phyloP scores from a whole-genome alignment of 2,113 vertebrate species.

The Xiphophorus couchianus region DNA sequence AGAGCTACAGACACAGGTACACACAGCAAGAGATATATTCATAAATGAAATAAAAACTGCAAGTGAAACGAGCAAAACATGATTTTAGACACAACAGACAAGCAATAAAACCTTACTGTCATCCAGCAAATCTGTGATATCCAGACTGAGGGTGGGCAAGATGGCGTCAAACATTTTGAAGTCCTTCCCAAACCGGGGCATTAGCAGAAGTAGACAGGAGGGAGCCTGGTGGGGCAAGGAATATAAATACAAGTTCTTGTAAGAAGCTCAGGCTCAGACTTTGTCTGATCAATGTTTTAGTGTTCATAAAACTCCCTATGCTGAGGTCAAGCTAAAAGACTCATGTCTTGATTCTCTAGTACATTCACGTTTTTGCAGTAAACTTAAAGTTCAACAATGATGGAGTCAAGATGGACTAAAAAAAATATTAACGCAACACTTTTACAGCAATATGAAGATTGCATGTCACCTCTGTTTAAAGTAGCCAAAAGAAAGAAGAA shows the following conservation, averaged over 20 bases:
- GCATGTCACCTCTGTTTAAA: too few species aligned
- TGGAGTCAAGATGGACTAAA: too few species aligned
- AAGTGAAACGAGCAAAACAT: neutral
- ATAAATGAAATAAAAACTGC: neutral
- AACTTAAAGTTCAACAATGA: too few species aligned
- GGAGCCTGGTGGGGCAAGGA: slow-evolving; percentile 74
- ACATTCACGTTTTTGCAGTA: too few species aligned
- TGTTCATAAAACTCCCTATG: too few species aligned
- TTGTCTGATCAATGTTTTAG: too few species aligned
- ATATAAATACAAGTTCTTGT: neutral
- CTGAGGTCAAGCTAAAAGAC: neutral
- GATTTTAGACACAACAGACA: neutral
- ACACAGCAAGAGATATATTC: neutral
- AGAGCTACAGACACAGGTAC: slow-evolving; percentile 64
- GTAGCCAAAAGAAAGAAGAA: too few species aligned
- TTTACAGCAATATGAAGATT: too few species aligned
- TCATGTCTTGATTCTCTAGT: neutral
- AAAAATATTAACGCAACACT: too few species aligned
- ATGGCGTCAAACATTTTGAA: slow-evolving; percentile 88
- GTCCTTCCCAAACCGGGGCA: slow-evolving; percentile 87
- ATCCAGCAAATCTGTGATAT: slow-evolving; percentile 85
- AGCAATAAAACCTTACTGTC: slow-evolving; percentile 69
- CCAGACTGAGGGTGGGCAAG: slow-evolving; percentile 77
- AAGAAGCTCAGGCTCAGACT: neutral
- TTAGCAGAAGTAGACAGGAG: slow-evolving; percentile 85